Base-by-base conservation (phyloP, 2,113 vertebrate genomes). In the Amblyopsis rosae region DNA sequence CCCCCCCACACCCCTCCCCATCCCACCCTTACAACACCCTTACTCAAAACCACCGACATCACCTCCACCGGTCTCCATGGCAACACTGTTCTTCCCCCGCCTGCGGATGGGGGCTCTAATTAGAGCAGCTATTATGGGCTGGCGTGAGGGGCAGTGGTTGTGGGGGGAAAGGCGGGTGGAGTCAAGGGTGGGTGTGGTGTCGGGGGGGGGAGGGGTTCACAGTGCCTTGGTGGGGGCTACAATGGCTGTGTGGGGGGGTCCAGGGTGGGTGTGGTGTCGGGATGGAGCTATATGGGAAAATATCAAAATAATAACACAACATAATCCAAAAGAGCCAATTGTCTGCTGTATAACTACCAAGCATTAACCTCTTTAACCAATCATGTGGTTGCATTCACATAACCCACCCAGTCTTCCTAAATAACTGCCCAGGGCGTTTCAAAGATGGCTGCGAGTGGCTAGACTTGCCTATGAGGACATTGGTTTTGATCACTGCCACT, bases 51-150 rank as follows among this genome's bases (percentile, higher is more conserved):
- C 87, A 87, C 77, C 0, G 16, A 87, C 79, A 87, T 84, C 87
- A 82, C 81, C 78, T 86, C 76, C 35, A 64, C 73, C 12, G 65
- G 87, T 92, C 89, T 86, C 91, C 91, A 93, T 91, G 76, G 91
- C 85, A 93, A 92, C 90, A 79, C 83, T 73, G 73, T 83, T 92
- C 89, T 90, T 88, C 81, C 90, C 90, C 88, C 26, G 26, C 26
- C 87, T 89, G 88, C 82, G 88, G 91, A 93, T 91, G 88, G 85
- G 26, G 80, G 83, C 89, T 91, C 90, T 93, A 93, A 94, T 94
- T 94, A 93, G 91, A 92, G 89, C 90, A 91, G 86, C 91, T 93
- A 94, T 93, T 93, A 93, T 92, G 92, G 91, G 90, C 87, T 93
- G 89, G 87, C 86, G 75, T 82, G 71, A 70, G 76, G 84, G 77